phyloP scores from a whole-genome alignment of 2,797 vertebrate genomes.

The Eospalax fontanierii region DNA sequence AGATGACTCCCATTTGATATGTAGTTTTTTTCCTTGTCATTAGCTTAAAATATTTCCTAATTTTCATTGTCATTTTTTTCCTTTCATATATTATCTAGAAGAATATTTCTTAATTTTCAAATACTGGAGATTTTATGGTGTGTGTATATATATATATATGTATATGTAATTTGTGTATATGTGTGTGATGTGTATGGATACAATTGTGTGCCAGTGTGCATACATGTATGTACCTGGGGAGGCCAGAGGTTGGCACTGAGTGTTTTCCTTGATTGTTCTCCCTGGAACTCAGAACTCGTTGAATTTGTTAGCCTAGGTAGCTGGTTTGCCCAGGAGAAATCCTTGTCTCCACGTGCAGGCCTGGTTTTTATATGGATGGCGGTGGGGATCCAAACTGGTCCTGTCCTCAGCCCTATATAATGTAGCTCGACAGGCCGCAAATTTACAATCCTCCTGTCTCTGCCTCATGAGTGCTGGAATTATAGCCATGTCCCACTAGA shows the following conservation, averaged over 20 bases:
- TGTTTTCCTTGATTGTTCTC: no score
- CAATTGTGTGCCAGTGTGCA: no score
- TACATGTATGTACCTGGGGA: no score
- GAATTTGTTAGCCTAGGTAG: no score
- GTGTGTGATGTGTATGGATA: no score
- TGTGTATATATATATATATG: not conserved
- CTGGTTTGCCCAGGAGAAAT: no score
- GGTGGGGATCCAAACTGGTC: not conserved
- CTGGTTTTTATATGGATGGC: not conserved
- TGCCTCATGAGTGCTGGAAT: not conserved
- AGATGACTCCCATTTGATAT: not conserved
- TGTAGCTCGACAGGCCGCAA: not conserved
- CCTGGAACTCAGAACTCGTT: no score
- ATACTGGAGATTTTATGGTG: not conserved
- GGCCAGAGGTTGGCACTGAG: no score
- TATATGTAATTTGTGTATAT: no score
- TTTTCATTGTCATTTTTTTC: conserved; percentile 51
- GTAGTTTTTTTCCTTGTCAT: not conserved
- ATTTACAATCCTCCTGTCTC: not conserved
- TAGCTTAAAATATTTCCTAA: conserved; percentile 51
- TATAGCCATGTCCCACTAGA: no score
- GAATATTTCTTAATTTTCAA: conserved; percentile 29
- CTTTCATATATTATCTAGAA: conserved; percentile 41
- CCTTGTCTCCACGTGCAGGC: no score
- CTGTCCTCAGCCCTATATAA: not conserved